Base-by-base conservation (phyloP, 2,888 invertebrate species). In the Lydus trimaculatus region DNA sequence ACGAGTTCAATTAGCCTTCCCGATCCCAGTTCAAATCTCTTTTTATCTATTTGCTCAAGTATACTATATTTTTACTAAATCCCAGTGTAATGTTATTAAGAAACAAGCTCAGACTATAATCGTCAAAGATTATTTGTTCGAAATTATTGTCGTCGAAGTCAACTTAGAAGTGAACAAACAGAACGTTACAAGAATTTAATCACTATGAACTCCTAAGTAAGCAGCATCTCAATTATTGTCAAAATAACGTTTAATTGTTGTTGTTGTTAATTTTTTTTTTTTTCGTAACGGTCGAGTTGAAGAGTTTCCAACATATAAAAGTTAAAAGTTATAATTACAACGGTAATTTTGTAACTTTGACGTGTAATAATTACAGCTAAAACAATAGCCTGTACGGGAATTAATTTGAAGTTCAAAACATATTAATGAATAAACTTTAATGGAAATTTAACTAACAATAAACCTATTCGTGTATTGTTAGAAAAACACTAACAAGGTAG, bases 271-370 rank as follows among this genome's bases (percentile, higher is more conserved):
- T 33, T 33, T 33, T 43, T 17, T 20, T 2, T 48, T 48, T 48
- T 48, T 48, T 20, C 9, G 4, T 9, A 2, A 7, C 8, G 20
- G 20, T 20, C 1, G 4, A 52, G 52, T 52, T 25, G 25, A 11
- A 43, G 28, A 43, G 4, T 43, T 43, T 25, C 9, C 25, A 48
- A 9, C 20, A 25, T 52, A 1, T 23, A 9, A 25, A 52, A 52
- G 48, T 48, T 48, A 48, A 52, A 23, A 52, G 25, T 52, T 52
- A 52, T 52, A 52, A 52, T 52, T 52, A 52, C 20, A 52, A 52
- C 25, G 25, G 52, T 15, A 52, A 52, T 52, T 23, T 25, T 25
- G 25, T 52, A 52, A 52, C 23, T 52, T 52, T 52, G 52, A 52
- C 52, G 25, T 20, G 25, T 52, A 23, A 52, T 52, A 52, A 52